Evolutionary conservation across 2,797 vertebrate genomes (phyloP).

Genomic region (Urocyon cinereoargenteus): DNA sequence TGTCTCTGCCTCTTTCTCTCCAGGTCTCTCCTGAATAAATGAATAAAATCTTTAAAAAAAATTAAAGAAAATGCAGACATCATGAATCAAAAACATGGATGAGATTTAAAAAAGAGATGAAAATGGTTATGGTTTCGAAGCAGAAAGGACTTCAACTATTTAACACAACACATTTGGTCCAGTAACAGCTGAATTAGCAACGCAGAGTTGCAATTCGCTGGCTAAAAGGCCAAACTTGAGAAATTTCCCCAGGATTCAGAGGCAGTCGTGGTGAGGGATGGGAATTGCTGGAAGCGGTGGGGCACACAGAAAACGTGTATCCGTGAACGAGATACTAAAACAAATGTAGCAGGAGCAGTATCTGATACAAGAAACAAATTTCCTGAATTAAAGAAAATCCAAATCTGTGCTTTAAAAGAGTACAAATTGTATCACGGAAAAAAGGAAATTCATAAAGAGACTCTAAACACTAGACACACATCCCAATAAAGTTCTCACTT

Average conservation of each 20-base stretch:
- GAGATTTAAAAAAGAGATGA: background rate
- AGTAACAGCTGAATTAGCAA: background rate
- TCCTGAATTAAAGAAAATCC: constrained; percentile 42
- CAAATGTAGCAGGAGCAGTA: background rate
- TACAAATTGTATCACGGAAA: background rate
- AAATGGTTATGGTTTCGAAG: constrained; percentile 26
- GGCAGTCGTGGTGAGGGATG: background rate
- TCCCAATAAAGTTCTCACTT: background rate
- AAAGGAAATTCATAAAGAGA: background rate
- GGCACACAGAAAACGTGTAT: background rate
- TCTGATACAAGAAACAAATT: background rate
- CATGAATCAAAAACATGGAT: constrained; percentile 12
- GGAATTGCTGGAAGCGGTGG: rapidly evolving
- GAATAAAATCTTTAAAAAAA: background rate
- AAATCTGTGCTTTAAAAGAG: constrained; percentile 44
- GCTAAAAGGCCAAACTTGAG: too few species aligned
- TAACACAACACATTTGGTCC: background rate
- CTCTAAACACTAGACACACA: background rate
- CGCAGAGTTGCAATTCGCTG: background rate
- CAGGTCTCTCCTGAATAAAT: too few species aligned
- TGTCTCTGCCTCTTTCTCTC: too few species aligned
- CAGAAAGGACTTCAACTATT: constrained; percentile 27
- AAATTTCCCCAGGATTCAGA: background rate
- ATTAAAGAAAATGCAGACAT: constrained; percentile 43
- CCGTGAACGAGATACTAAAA: background rate